Conservation (phyloP, 2,888 invertebrate species). For the Synanthedon vespiformis region DNA sequence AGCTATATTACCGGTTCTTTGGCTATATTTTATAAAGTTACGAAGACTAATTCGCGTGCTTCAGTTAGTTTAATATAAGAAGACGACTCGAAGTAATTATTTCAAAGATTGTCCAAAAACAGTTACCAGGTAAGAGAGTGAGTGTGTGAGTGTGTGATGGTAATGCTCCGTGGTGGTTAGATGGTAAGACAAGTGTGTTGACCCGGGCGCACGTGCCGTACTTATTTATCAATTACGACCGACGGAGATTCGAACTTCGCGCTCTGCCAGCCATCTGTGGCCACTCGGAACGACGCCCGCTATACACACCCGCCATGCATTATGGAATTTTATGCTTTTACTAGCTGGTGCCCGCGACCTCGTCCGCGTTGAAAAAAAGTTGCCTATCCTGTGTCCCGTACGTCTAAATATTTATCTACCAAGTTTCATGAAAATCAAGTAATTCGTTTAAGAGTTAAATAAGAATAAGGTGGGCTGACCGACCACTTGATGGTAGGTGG, state of each 20-base stretch:
- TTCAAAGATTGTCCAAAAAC: not conserved
- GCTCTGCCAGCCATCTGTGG: conserved; percentile 66
- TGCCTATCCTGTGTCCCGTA: too few relatives aligned
- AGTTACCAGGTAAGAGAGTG: not conserved
- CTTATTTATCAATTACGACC: conserved; percentile 66
- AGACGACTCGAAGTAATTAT: not conserved
- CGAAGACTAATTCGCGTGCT: too few relatives aligned
- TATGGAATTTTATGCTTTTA: not conserved
- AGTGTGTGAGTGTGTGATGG: not conserved
- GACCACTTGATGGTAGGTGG: too few relatives aligned
- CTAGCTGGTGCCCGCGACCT: too few relatives aligned
- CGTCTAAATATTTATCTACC: too few relatives aligned
- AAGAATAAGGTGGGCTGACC: too few relatives aligned
- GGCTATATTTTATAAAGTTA: too few relatives aligned
- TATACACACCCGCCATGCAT: conserved; percentile 31
- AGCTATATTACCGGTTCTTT: too few relatives aligned
- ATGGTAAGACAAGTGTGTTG: conserved; percentile 48
- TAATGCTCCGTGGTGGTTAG: not conserved
- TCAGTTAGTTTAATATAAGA: too few relatives aligned
- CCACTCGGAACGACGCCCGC: conserved; percentile 64
- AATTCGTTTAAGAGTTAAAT: too few relatives aligned
- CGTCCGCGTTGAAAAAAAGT: too few relatives aligned
- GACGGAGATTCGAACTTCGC: conserved; percentile 68
- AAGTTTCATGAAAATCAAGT: too few relatives aligned
- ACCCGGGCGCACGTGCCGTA: conserved; percentile 57